Base-by-base conservation (phyloP, 2,113 vertebrate species). In the Terrapene triunguis region DNA sequence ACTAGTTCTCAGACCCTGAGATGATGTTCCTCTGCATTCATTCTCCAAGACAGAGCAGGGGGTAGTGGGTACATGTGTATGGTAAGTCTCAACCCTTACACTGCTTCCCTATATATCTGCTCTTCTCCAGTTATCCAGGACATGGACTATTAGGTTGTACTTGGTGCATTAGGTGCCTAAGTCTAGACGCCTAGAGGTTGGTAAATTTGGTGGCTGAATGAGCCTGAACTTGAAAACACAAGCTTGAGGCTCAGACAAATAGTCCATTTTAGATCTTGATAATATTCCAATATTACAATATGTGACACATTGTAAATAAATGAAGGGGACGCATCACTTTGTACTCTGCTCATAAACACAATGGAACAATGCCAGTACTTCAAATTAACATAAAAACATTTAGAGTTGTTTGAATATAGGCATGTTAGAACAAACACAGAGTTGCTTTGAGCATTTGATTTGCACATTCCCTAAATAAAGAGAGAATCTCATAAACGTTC, bases 391-490 rank as follows among this genome's bases (percentile, higher is more conserved):
- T 88, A 80, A 72, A 95, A 44, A 8, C 59, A 1, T 48, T 82
- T 53, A n/a, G 53, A 76, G 22, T 84, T 54, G 19, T 82, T 87
- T 72, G 53, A 35, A 85, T 88, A 83, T 38, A 80, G 81, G 76
- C 55, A 82, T 72, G 69, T 57, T 59, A 80, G 80, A 69, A 80
- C 55, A 42, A 91, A n/a, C 27, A 38, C 0, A 2, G 86, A 90
- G 69, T 44, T 79, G 80, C 21, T 80, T 80, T 57, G 87, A 74
- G 88, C 87, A 95, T 85, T 5, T 48, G 44, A 90, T 82, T 88
- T 79, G 92, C 48, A 91, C 50, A 86, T 59, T 81, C 91, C 92
- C 83, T 80, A 87, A 82, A 13, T 69, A 81, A 92, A 84, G 85
- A 76, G 54, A 17, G 22, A 48, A 53, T 47, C 88, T 69, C 29